Evolutionary conservation across 53 echinoderm and acorn worm genomes (phyloP).

Genomic region (Actinopyga echinites): DNA sequence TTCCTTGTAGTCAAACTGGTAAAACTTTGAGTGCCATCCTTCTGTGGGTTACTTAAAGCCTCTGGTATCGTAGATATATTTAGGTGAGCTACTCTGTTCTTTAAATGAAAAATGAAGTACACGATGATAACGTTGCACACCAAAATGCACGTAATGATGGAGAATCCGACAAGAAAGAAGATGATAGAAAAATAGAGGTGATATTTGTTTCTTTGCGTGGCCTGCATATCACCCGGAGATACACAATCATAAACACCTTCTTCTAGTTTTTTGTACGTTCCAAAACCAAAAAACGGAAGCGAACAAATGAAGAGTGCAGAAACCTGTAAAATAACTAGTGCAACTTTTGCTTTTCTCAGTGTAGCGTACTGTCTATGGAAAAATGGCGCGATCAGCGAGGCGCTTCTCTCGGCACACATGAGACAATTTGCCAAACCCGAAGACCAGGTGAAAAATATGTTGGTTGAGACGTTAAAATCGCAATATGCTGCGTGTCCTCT

Average conservation of each 20-base stretch:
- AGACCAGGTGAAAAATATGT: conserved; percentile 29
- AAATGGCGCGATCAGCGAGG: conserved; percentile 15
- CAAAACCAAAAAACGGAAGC: conserved; percentile 27
- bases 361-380: conserved; percentile 7
- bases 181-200: conserved; percentile 2
- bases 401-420: conserved; percentile 27
- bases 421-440: conserved; percentile 18
- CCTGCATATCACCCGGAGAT: conserved; percentile 11
- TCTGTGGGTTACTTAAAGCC: too few relatives aligned
- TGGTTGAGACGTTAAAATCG: background rate
- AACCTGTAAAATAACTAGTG: background rate
- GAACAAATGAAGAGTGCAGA: background rate
- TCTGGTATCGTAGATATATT: background rate
- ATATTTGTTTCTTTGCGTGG: background rate
- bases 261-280: background rate
- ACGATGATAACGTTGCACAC: conserved; percentile 21
- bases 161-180: conserved; percentile 26
- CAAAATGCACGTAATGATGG: conserved; percentile 3
- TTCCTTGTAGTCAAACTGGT: too few relatives aligned
- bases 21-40: too few relatives aligned
- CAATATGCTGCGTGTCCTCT: background rate
- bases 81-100: conserved; percentile 23
- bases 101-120: conserved; percentile 23
- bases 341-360: background rate
- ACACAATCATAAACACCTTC: background rate